Percentiles rank a stretch among this genome's conserved stretches.
These are phyloP conservation scores for Cassiopea andromeda DNA, from an alignment of 30 jellyfish, hydroid and myxozoan species.

Conservation along the genomic window DNA sequence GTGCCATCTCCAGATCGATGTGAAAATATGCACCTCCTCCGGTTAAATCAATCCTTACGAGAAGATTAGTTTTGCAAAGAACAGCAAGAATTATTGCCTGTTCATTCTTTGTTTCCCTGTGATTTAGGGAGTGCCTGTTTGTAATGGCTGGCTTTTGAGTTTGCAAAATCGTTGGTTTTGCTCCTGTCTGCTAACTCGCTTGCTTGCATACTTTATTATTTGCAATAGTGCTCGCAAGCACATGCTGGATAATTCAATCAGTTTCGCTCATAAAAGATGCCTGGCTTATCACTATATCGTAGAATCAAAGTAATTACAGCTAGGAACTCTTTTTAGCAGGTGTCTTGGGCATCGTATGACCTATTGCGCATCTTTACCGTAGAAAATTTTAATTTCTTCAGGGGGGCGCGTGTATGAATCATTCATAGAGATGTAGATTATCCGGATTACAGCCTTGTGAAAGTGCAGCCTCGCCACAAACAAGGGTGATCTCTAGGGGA, in stretches of 20 bases:
- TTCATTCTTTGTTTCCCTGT: neutral
- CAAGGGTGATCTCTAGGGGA: no score
- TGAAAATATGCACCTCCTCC: no score
- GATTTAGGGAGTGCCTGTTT: neutral
- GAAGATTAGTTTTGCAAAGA: no score
- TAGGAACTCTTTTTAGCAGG: constrained; percentile 19
- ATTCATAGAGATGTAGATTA: neutral
- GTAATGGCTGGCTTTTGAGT: neutral
- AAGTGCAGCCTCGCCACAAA: neutral
- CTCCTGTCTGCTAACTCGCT: neutral
- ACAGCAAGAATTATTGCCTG: no score
- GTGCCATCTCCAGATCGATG: no score
- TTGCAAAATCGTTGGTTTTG: neutral
- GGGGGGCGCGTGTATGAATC: neutral
- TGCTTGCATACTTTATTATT: neutral
- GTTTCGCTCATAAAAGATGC: constrained; percentile 30
- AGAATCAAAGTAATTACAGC: neutral
- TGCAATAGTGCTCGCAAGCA: constrained; percentile 20
- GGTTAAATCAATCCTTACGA: no score
- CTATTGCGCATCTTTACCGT: constrained; percentile 7
- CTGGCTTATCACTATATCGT: constrained; percentile 15
- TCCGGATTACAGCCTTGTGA: neutral
- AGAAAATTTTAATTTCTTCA: neutral
- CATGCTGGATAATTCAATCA: constrained; percentile 34
- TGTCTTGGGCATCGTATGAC: constrained; percentile 4